A percentile compares a stretch with the other conserved stretches of the same genome.
phyloP scores from a whole-genome alignment of 35 echinoderm and acorn worm genomes.

The Ptychodera flava region DNA sequence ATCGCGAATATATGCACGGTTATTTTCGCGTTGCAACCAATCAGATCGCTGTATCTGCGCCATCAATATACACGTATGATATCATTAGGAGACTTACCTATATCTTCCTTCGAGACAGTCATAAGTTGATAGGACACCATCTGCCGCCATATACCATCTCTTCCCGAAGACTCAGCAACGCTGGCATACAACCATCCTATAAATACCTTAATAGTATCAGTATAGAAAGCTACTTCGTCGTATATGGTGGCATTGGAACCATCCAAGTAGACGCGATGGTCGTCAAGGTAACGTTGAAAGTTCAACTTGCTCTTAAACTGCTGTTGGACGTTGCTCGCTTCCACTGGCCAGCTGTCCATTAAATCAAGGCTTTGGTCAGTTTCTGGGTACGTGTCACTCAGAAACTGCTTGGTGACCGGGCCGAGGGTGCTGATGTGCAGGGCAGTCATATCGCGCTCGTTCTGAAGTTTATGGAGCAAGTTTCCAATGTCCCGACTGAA shows the following conservation, averaged over 20 bases:
- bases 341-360: constrained; percentile 22
- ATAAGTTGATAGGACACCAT: neutral
- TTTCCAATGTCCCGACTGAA: constrained; percentile 34
- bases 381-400: constrained; percentile 23
- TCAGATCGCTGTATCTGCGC: too few relatives aligned
- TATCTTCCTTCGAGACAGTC: neutral
- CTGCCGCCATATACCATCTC: neutral
- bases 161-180: neutral
- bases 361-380: constrained; percentile 22
- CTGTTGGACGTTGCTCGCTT: neutral
- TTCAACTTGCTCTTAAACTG: neutral
- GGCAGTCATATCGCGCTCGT: constrained; percentile 35
- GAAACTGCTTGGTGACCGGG: neutral
- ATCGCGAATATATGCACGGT: too few relatives aligned
- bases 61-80: too few relatives aligned
- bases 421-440: constrained; percentile 13
- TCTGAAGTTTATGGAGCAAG: constrained; percentile 49
- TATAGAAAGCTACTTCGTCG: neutral
- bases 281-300: neutral
- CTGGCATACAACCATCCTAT: neutral
- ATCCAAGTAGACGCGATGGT: neutral
- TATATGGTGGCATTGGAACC: neutral
- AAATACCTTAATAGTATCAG: neutral
- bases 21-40: too few relatives aligned
- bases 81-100: neutral